Evolutionary conservation across 2,797 vertebrate species (phyloP).

Genomic region (Leptatherina wallacei): DNA sequence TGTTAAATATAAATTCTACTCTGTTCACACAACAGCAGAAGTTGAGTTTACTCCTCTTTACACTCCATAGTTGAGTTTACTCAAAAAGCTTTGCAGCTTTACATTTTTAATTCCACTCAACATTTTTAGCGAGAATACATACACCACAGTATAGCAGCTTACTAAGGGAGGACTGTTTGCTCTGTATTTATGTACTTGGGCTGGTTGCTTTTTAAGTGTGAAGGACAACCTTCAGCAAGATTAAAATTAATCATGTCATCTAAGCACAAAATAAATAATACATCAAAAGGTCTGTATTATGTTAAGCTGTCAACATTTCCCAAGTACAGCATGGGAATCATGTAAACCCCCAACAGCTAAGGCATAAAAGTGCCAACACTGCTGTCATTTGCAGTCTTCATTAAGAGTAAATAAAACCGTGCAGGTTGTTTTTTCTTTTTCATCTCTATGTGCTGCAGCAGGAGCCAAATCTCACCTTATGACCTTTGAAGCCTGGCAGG

Average conservation of each 20-base stretch:
- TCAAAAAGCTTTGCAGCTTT: too few species aligned
- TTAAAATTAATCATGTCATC: conserved; percentile 56
- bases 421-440: conserved; percentile 12
- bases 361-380: conserved; percentile 23
- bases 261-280: conserved; percentile 50
- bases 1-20: too few species aligned
- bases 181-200: conserved; percentile 5
- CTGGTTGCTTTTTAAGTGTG: conserved; percentile 25
- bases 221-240: conserved; percentile 55
- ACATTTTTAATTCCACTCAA: too few species aligned
- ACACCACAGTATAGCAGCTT: too few species aligned
- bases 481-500: conserved; percentile 83
- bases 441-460: background rate
- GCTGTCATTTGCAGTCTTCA: conserved; percentile 16
- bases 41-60: too few species aligned
- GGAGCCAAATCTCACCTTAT: conserved; percentile 71
- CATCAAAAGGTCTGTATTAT: conserved; percentile 41
- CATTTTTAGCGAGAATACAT: too few species aligned
- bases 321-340: conserved; percentile 42
- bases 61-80: too few species aligned
- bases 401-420: conserved; percentile 26
- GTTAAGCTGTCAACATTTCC: conserved; percentile 27
- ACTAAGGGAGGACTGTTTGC: conserved; percentile 4
- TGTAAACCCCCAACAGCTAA: conserved; percentile 33
- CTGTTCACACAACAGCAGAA: too few species aligned